Evolutionary conservation across 2,888 invertebrate species (phyloP).

Genomic region (Mimas tiliae): DNA sequence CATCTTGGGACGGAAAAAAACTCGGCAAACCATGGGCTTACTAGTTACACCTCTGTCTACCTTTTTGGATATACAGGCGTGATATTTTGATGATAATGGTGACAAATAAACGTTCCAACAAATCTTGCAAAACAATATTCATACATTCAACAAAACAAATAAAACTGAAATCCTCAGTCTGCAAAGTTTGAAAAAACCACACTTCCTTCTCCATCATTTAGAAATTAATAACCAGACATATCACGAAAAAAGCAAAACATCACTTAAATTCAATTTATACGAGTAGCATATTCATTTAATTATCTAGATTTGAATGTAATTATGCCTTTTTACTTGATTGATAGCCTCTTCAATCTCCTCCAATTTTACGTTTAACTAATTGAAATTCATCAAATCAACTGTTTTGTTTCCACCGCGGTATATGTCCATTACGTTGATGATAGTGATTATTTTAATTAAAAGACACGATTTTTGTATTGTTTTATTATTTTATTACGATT

Average conservation of each 20-base stretch:
- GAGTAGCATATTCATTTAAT: conserved; percentile 79
- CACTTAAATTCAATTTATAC: conserved; percentile 75
- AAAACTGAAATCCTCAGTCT: not conserved
- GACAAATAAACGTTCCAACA: no score
- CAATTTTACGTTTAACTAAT: conserved; percentile 71
- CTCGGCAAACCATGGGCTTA: no score
- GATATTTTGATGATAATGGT: no score
- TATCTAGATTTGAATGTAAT: conserved; percentile 79
- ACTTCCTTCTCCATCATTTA: conserved; percentile 29
- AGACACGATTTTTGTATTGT: conserved; percentile 25
- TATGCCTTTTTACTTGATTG: conserved; percentile 79
- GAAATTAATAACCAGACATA: conserved; percentile 29
- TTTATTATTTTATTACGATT: not conserved
- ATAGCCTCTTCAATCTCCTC: conserved; percentile 65
- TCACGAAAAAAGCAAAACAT: conserved; percentile 57
- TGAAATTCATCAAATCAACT: conserved; percentile 56
- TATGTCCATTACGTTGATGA: conserved; percentile 61
- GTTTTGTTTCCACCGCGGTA: conserved; percentile 45
- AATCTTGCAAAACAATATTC: no score
- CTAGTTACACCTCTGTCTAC: no score
- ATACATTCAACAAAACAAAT: not conserved
- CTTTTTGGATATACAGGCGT: no score
- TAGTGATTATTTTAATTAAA: conserved; percentile 33
- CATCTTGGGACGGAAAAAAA: no score
- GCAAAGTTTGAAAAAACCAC: not conserved